Percentiles rank a stretch among this genome's conserved stretches.
phyloP scores from a whole-genome alignment of 2,888 invertebrate species.

The Platycnemis pennipes region DNA sequence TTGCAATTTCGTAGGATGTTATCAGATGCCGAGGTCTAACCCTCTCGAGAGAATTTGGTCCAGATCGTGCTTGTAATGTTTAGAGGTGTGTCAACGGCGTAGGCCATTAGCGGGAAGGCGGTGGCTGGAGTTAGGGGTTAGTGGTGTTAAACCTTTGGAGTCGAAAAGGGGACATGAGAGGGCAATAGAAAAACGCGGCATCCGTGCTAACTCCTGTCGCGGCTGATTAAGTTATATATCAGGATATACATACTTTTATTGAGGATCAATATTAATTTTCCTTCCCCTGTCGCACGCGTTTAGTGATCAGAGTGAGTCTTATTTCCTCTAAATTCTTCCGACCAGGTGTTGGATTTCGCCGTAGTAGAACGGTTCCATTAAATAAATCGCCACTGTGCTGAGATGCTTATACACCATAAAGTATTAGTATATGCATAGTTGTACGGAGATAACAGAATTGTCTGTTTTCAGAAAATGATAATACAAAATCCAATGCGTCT shows the following conservation, averaged over 20 bases:
- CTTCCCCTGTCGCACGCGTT: background rate
- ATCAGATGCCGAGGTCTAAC: constrained; percentile 16
- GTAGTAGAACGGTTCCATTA: no score
- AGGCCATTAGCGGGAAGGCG: constrained; percentile 16
- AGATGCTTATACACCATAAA: no score
- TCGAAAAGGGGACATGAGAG: background rate
- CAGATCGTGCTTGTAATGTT: constrained; percentile 23
- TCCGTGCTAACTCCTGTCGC: background rate
- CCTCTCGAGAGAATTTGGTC: constrained; percentile 27
- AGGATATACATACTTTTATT: background rate
- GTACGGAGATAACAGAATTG: no score
- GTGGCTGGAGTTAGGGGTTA: background rate
- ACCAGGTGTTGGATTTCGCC: no score
- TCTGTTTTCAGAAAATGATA: no score
- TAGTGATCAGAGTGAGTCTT: background rate
- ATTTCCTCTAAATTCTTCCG: background rate
- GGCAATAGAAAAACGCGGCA: background rate
- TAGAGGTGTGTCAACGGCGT: constrained; percentile 27
- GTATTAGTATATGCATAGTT: no score
- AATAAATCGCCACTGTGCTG: no score
- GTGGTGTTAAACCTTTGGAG: no score
- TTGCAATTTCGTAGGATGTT: constrained; percentile 32
- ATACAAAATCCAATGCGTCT: no score
- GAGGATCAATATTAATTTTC: background rate
- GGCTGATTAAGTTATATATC: background rate